These are phyloP conservation scores for Pemphigus obesinymphae DNA, from an alignment of 1,140 invertebrate genomes.

Conservation along the genomic window DNA sequence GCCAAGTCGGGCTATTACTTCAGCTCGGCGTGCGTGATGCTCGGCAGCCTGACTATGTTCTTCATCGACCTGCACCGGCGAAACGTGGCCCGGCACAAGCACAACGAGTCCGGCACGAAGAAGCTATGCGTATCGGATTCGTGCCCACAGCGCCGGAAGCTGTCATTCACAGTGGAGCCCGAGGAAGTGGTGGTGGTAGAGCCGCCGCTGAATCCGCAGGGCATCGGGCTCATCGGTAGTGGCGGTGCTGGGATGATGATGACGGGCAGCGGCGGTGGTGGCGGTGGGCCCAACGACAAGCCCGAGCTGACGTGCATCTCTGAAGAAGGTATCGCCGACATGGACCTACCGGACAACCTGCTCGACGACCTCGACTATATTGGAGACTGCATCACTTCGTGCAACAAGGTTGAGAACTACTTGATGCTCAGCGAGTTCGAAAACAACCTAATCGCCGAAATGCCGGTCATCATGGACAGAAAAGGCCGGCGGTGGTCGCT, in stretches of 20 bases:
- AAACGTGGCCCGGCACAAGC: slow-evolving; percentile 63
- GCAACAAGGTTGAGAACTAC: slow-evolving; percentile 81
- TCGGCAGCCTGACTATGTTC: slow-evolving; percentile 71
- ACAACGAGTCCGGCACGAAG: slow-evolving; percentile 57
- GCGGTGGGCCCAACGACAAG: slow-evolving; percentile 52
- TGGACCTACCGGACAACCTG: slow-evolving; percentile 76
- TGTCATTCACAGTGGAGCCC: slow-evolving; percentile 59
- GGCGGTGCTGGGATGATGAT: slow-evolving; percentile 76
- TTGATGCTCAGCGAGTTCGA: slow-evolving; percentile 82
- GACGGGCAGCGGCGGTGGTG: slow-evolving; percentile 65
- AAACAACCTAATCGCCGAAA: slow-evolving; percentile 75
- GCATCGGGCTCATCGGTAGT: slow-evolving; percentile 75
- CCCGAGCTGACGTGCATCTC: slow-evolving; percentile 81
- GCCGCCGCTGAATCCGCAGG: slow-evolving; percentile 49
- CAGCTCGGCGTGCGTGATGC: slow-evolving; percentile 69
- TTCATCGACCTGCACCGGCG: slow-evolving; percentile 72
- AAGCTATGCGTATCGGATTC: slow-evolving; percentile 57
- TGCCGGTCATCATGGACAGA: slow-evolving; percentile 66
- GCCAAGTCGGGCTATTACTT: slow-evolving; percentile 76
- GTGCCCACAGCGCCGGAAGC: slow-evolving; percentile 56
- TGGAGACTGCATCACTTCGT: slow-evolving; percentile 80
- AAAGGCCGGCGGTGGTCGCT: slow-evolving; percentile 66
- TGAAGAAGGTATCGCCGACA: slow-evolving; percentile 77
- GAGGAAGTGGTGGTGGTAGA: slow-evolving; percentile 55
- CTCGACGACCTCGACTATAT: slow-evolving; percentile 76